Evolutionary conservation across 2,888 invertebrate genomes (phyloP).

Genomic region (Orchestes rusci): DNA sequence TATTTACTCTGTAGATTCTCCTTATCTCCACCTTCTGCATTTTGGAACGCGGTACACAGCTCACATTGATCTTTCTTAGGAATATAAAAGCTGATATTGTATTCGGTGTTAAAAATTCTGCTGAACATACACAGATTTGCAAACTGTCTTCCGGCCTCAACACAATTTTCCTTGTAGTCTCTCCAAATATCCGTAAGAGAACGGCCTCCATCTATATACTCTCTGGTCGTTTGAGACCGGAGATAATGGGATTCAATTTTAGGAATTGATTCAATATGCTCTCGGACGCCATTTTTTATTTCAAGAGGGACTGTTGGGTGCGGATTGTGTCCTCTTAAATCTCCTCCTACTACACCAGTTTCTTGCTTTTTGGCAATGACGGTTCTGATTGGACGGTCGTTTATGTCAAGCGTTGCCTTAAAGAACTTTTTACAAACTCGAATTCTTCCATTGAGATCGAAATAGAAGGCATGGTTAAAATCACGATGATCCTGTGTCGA

Average conservation of each 20-base stretch:
- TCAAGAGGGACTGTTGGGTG: slow-evolving; percentile 11
- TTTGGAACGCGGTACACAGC: not conserved
- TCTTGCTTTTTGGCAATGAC: slow-evolving; percentile 8
- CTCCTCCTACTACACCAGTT: slow-evolving; percentile 8
- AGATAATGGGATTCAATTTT: not conserved
- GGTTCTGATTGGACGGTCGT: slow-evolving; percentile 15
- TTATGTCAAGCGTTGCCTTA: slow-evolving; percentile 15
- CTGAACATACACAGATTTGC: not conserved
- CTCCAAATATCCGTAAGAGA: not conserved
- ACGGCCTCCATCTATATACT: not conserved
- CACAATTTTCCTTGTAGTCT: not conserved
- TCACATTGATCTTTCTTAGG: slow-evolving; percentile 1
- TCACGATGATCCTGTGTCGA: slow-evolving; percentile 7
- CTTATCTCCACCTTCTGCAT: not conserved
- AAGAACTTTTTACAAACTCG: slow-evolving; percentile 16
- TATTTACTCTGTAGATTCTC: not conserved
- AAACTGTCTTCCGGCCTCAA: not conserved
- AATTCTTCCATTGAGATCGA: slow-evolving; percentile 12
- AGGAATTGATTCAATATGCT: slow-evolving; percentile 7
- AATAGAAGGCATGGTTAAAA: slow-evolving; percentile 18
- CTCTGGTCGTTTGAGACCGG: not conserved
- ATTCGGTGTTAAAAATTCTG: slow-evolving; percentile 1
- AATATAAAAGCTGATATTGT: slow-evolving; percentile 1
- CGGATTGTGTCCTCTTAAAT: slow-evolving; percentile 12
- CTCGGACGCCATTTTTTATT: slow-evolving; percentile 12